Percentiles rank a stretch among this genome's conserved stretches.
Evolutionary conservation across 2,888 invertebrate species (phyloP).

Genomic region (Conomelus anceps): DNA sequence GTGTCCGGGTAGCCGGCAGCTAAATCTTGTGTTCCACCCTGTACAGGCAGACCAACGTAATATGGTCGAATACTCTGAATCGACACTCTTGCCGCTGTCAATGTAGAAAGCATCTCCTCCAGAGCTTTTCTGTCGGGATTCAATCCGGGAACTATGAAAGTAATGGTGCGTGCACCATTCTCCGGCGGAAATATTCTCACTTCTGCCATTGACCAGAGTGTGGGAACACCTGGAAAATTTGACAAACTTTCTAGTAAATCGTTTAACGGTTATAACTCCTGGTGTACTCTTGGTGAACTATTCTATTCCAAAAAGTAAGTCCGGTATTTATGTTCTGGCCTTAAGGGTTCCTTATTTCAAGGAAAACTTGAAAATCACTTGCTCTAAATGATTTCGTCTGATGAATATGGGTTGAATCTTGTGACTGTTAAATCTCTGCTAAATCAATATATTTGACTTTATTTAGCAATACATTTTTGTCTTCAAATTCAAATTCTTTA

Average conservation of each 20-base stretch:
- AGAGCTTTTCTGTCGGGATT: constrained; percentile 66
- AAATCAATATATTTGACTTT: too few relatives aligned
- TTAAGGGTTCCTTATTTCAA: neutral
- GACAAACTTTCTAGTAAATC: neutral
- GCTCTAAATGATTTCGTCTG: too few relatives aligned
- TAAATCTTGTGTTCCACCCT: constrained; percentile 21
- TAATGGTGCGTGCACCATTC: constrained; percentile 65
- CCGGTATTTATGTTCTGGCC: too few relatives aligned
- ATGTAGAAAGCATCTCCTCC: constrained; percentile 63
- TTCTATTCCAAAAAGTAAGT: too few relatives aligned
- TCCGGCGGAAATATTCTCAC: constrained; percentile 74
- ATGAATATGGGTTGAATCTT: too few relatives aligned
- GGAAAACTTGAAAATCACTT: neutral
- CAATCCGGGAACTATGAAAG: constrained; percentile 72
- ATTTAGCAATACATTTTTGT: too few relatives aligned
- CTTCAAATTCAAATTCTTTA: too few relatives aligned
- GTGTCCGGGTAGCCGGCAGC: constrained; percentile 17
- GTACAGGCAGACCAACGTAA: constrained; percentile 18
- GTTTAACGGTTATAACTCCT: too few relatives aligned
- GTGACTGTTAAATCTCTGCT: too few relatives aligned
- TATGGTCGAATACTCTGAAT: constrained; percentile 69
- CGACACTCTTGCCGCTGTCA: constrained; percentile 70
- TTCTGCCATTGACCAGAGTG: constrained; percentile 61
- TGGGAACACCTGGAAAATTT: constrained; percentile 56
- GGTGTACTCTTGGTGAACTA: too few relatives aligned